A percentile compares a stretch with the other conserved stretches of the same genome.
Conservation (phyloP, 2,113 vertebrate species). For the Excalfactoria chinensis region DNA sequence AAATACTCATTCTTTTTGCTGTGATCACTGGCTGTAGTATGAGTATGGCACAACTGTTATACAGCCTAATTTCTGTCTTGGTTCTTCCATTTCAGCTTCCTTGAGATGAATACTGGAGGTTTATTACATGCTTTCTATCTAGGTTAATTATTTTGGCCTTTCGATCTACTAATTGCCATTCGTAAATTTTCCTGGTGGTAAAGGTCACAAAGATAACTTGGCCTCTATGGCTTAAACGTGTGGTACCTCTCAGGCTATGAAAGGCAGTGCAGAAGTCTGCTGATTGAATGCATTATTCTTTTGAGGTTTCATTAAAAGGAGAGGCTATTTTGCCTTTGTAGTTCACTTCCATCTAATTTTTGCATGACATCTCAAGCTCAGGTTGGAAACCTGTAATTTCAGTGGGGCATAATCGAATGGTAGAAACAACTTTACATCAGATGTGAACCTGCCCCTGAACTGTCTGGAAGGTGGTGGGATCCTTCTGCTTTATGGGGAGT, state of each 20-base stretch:
- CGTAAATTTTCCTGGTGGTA: conserved; percentile 35
- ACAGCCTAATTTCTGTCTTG: neutral
- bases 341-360: neutral
- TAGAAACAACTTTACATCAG: neutral
- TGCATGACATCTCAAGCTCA: neutral
- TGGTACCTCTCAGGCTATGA: conserved; percentile 29
- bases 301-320: conserved; percentile 13
- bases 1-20: neutral
- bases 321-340: neutral
- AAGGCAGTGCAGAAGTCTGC: neutral
- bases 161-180: conserved; percentile 5
- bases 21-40: neutral
- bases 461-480: neutral
- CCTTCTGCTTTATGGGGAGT: neutral
- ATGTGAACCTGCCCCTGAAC: neutral
- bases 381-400: conserved; percentile 16
- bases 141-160: neutral
- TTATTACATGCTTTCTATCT: conserved; percentile 40
- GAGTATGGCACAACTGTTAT: neutral
- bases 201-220: conserved; percentile 49
- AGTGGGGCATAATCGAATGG: neutral
- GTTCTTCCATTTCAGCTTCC: neutral
- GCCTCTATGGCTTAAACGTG: neutral
- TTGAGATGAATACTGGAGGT: neutral
- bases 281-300: conserved; percentile 40